Conservation (phyloP, 2,888 invertebrate genomes). For the Tridacna crocea region DNA sequence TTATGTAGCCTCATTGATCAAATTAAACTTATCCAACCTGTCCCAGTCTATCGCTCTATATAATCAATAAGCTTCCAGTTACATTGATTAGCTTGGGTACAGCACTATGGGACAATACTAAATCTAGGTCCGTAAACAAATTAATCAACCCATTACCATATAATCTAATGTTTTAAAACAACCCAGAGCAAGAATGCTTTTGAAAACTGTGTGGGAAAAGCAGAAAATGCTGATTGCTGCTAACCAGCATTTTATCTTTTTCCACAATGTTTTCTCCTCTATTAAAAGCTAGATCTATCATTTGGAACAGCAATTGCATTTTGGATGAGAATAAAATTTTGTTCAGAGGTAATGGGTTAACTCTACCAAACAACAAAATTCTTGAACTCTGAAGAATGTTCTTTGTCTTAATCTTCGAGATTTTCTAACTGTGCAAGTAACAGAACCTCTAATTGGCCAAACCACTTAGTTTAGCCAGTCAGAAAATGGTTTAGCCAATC, state of each 20-base stretch:
- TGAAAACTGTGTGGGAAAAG: too few relatives aligned
- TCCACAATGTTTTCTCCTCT: not conserved
- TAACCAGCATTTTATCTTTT: not conserved
- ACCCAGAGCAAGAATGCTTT: too few relatives aligned
- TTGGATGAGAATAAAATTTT: too few relatives aligned
- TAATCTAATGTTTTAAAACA: not conserved
- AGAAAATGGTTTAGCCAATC: too few relatives aligned
- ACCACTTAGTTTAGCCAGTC: too few relatives aligned
- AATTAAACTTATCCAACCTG: conserved; percentile 5
- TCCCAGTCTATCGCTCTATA: not conserved
- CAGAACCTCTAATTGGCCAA: too few relatives aligned
- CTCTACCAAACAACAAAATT: too few relatives aligned
- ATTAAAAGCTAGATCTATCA: not conserved
- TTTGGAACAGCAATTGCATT: not conserved
- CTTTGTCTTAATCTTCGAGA: too few relatives aligned
- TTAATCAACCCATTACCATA: not conserved
- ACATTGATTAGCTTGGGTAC: conserved; percentile 8
- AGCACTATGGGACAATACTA: not conserved
- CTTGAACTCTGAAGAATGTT: too few relatives aligned
- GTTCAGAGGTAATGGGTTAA: too few relatives aligned
- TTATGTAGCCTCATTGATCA: not conserved
- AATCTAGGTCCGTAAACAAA: not conserved
- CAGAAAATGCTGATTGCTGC: not conserved
- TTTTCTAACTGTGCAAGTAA: too few relatives aligned
- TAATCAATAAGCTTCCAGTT: conserved; percentile 26